Evolutionary conservation across 1,140 invertebrate species (phyloP), one percentile per base, ranked within the genome.

Genomic region (Rhagoletis pomonella): DNA sequence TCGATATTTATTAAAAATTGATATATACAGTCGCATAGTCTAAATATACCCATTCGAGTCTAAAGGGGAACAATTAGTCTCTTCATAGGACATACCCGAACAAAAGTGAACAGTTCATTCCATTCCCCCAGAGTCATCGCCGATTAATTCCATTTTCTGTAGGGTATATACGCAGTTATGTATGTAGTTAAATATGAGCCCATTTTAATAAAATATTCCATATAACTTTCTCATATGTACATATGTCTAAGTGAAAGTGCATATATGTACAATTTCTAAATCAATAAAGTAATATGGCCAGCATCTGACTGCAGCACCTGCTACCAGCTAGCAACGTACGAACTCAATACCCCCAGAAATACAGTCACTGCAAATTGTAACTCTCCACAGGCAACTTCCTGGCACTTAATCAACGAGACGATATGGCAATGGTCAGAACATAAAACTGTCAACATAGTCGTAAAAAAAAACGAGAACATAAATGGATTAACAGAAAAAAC

Each of bases 361-460:
- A 17, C 42, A 47, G 17, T 44, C 44, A 39, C 12, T 42, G 39
- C 17, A 73, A 14, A 50, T 4, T 10, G 19, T 1, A 10, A 17
- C n/a, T 50, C 47, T 77, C 14, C 7, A 50, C 5, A 19, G 1
- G 7, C 3, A 12, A 55, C 17, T n/a, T 19, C 4, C 39, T 67
- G 7, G n/a, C 64, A 67, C 29, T 67, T 67, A 19, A 67, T 67
- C 29, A 29, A 67, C n/a, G 0, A 9, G n/a, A 4, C 29, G 5
- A 67, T 50, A 19, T 19, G 19, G 73, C 6, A 50, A 44, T 77
- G 73, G 17, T 19, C 73, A 50, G 73, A 19, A 9, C 5, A 77
- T 77, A 77, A 77, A 77, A 77, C 44, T 55, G 73, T 77, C 73
- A 50, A 77, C 47, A 19, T 6, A 9, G 39, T 55, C 3, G n/a